Conservation (phyloP, 1,140 invertebrate species). For the Oryctes rhinoceros region DNA sequence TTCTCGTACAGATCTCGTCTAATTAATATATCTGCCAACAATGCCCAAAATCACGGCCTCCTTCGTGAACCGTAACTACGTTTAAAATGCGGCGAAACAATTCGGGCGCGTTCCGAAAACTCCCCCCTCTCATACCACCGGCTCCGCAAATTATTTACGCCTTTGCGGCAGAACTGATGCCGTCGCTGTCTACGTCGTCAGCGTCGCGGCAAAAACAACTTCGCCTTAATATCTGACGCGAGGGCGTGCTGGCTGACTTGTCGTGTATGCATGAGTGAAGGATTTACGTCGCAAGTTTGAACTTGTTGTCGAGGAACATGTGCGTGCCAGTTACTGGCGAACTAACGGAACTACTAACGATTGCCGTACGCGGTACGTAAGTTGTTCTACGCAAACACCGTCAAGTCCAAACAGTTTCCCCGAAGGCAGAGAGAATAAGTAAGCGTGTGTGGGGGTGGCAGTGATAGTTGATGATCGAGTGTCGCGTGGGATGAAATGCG, state of each 20-base stretch:
- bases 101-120: not conserved
- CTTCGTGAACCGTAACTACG: not conserved
- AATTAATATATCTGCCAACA: not conserved
- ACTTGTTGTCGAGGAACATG: constrained; percentile 1
- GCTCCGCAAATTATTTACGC: not conserved
- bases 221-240: constrained; percentile 3
- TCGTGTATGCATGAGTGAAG: constrained; percentile 9
- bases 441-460: not conserved
- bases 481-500: too few relatives aligned
- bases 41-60: not conserved
- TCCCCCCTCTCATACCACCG: not conserved
- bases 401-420: not conserved
- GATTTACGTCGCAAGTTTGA: constrained; percentile 14
- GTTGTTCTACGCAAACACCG: too few relatives aligned
- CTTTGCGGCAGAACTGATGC: not conserved
- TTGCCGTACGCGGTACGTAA: too few relatives aligned
- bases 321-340: not conserved
- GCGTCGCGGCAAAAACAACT: not conserved
- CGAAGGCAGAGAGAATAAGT: not conserved
- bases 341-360: not conserved
- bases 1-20: not conserved
- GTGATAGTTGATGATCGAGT: not conserved
- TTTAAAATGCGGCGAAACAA: constrained; percentile 10
- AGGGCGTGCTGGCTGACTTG: not conserved
- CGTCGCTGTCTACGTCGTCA: not conserved